Evolutionary conservation across 2,797 vertebrate genomes (phyloP), one percentile per base, ranked within the genome.

Genomic region (Helostoma temminkii): DNA sequence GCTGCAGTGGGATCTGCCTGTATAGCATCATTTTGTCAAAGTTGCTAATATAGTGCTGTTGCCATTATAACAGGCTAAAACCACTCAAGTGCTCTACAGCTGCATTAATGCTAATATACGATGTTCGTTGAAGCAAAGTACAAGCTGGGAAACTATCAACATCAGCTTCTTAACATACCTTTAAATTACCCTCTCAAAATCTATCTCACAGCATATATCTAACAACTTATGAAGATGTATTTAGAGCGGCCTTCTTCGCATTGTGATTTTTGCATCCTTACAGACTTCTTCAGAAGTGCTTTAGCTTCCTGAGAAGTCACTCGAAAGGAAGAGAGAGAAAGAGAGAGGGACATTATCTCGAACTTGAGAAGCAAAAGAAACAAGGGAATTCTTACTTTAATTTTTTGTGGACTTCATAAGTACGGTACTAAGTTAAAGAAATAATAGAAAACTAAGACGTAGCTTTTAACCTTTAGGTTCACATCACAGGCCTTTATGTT

Each of bases 1-100:
- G 71, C 43, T 81, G 39, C 64, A 65, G 2, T 64, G 68, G 58
- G 62, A 74, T 74, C 45, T 56, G 68, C 21, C 55, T 68, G 21
- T 48, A 65, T 65, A 48, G 54, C 60, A 56, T 66, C 49, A 58
- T 79, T 78, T 63, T 66, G 39, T 59, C 7, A 71, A 64, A 65
- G 12, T 45, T 74, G 55, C 66, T 74, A 36, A 58, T 53, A 10
- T 22, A n/a, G 66, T 36, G 5, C 19, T 77, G 63, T 74, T 56
- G 14, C 56, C 66, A 75, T 59, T 78, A 34, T 46, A 71, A 59
- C 28, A 59, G 43, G n/a, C 21, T 19, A 30, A n/a, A 14, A 45
- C 26, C 6, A 3, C 64, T 66, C 52, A 53, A 56, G 30, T 70
- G 52, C 59, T 74, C 56, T 71, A 47, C 66, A 72, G 60, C 64